These are phyloP conservation scores for Pseudococcus longispinus DNA, from an alignment of 2,888 invertebrate genomes.

Conservation along the genomic window DNA sequence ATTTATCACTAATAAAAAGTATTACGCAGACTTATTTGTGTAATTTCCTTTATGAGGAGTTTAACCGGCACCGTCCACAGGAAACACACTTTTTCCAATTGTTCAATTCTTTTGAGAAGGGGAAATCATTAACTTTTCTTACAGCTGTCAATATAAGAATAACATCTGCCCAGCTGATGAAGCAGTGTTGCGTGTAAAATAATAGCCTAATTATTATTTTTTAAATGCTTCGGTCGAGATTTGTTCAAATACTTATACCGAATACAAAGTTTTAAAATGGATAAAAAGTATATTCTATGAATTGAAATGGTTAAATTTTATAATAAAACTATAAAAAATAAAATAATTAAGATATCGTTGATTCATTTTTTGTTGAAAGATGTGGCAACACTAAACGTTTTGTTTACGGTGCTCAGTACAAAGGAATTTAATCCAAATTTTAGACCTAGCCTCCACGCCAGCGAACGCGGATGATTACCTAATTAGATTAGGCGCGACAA, in stretches of 20 bases:
- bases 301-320: neutral
- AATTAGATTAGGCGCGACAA: neutral
- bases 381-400: neutral
- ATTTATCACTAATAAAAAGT: neutral
- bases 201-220: neutral
- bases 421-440: neutral
- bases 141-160: constrained; percentile 51
- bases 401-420: neutral
- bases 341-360: neutral
- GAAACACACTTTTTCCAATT: constrained; percentile 39
- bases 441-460: too few species aligned
- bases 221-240: neutral
- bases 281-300: neutral
- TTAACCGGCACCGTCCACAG: constrained; percentile 38
- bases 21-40: neutral
- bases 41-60: constrained; percentile 37
- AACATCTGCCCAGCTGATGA: constrained; percentile 53
- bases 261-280: neutral
- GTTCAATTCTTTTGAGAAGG: constrained; percentile 5
- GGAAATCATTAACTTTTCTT: constrained; percentile 11
- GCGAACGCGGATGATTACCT: neutral
- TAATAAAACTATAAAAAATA: neutral
- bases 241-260: neutral
- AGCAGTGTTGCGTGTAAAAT: constrained; percentile 33
- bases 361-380: neutral